Evolutionary conservation across 2,113 vertebrate species (phyloP).

Genomic region (Coptodon rendalli): DNA sequence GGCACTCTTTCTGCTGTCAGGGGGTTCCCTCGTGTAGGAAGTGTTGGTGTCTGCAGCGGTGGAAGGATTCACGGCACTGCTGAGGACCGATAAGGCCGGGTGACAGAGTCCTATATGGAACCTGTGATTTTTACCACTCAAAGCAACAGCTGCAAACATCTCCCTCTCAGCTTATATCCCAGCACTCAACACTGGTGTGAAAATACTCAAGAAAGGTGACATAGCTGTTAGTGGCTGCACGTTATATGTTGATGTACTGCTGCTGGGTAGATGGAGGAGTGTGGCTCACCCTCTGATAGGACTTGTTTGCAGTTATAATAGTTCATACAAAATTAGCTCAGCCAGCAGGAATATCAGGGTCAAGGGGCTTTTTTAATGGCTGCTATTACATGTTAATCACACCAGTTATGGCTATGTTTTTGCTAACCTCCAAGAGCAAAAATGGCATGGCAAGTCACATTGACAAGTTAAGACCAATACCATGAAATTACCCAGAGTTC

Average conservation of each 20-base stretch:
- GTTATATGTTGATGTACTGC: not conserved
- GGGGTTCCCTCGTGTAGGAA: not conserved
- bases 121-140: not conserved
- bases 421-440: not conserved
- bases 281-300: not conserved
- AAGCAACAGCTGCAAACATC: not conserved
- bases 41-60: not conserved
- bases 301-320: not conserved
- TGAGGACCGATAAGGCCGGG: not conserved
- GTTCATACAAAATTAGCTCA: not conserved
- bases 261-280: not conserved
- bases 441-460: not conserved
- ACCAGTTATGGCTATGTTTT: not conserved
- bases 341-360: not conserved
- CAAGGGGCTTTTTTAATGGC: not conserved
- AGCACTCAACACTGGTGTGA: not conserved
- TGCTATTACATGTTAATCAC: not conserved
- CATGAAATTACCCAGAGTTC: not conserved
- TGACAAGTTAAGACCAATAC: accelerated
- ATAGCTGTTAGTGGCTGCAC: not conserved
- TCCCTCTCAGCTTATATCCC: not conserved
- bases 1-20: not conserved
- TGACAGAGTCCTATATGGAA: not conserved
- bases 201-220: not conserved
- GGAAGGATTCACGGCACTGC: not conserved